Evolutionary conservation across 1,140 invertebrate genomes (phyloP).

Genomic region (Kradibia gibbosae): DNA sequence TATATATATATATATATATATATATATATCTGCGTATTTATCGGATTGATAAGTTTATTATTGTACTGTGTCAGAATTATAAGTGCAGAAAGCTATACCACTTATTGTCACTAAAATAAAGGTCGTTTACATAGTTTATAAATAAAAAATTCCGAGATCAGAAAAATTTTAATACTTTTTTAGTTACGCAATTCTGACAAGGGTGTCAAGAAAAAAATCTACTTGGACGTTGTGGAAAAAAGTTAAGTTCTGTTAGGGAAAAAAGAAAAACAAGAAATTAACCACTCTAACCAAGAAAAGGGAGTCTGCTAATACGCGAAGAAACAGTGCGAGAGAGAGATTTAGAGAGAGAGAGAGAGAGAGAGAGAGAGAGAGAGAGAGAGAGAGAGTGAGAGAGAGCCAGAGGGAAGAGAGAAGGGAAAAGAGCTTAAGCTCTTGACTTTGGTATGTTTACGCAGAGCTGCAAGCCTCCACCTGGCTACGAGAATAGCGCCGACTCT

Average conservation of each 20-base stretch:
- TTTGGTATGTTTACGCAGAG: slow-evolving; percentile 53
- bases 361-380: background rate
- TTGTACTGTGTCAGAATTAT: too few relatives aligned
- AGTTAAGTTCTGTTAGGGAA: background rate
- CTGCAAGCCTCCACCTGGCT: slow-evolving; percentile 68
- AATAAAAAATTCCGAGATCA: background rate
- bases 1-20: too few relatives aligned
- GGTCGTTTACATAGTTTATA: background rate
- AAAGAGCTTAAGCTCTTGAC: background rate
- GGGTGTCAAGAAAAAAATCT: background rate
- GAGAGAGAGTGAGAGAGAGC: background rate
- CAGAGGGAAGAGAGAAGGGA: background rate
- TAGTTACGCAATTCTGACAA: background rate
- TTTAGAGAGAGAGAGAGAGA: background rate
- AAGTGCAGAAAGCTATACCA: background rate
- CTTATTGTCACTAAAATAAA: background rate
- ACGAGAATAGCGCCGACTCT: slow-evolving; percentile 59
- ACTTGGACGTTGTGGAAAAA: background rate
- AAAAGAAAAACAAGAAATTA: background rate
- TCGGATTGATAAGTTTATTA: too few relatives aligned
- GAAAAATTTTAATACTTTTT: slow-evolving; percentile 7
- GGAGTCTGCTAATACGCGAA: background rate
- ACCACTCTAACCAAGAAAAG: background rate
- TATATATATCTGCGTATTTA: too few relatives aligned
- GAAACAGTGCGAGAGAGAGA: too few relatives aligned